These are phyloP conservation scores for Sympetrum striolatum DNA, from an alignment of 2,888 invertebrate species.

Conservation along the genomic window DNA sequence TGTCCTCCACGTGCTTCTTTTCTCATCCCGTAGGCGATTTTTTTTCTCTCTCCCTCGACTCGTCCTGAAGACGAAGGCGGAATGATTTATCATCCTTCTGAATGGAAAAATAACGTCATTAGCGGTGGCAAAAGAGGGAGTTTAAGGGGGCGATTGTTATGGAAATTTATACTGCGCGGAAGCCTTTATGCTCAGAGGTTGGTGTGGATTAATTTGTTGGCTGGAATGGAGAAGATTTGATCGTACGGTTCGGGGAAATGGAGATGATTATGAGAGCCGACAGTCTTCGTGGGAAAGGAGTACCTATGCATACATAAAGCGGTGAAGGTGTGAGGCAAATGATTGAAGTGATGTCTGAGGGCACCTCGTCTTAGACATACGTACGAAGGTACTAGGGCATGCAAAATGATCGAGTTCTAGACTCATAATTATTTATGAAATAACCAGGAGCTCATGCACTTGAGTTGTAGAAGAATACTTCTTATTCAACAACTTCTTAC, in stretches of 20 bases:
- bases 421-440: too few relatives aligned
- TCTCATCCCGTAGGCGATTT: background rate
- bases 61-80: background rate
- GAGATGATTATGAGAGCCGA: background rate
- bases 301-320: too few relatives aligned
- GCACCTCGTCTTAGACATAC: too few relatives aligned
- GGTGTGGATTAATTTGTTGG: background rate
- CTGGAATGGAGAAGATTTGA: background rate
- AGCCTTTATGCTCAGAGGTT: background rate
- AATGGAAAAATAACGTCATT: background rate
- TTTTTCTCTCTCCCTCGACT: background rate
- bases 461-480: too few relatives aligned
- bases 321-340: too few relatives aligned
- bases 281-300: background rate
- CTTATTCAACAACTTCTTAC: too few relatives aligned
- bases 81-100: background rate
- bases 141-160: background rate
- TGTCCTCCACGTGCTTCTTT: background rate
- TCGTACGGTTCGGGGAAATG: background rate
- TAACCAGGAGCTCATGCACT: too few relatives aligned
- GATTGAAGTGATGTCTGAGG: too few relatives aligned
- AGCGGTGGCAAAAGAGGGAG: background rate
- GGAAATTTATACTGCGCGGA: background rate
- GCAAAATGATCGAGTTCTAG: too few relatives aligned
- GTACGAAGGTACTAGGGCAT: too few relatives aligned